Evolutionary conservation across 2,113 vertebrate genomes (phyloP).

Genomic region (Pterocles orientalis): DNA sequence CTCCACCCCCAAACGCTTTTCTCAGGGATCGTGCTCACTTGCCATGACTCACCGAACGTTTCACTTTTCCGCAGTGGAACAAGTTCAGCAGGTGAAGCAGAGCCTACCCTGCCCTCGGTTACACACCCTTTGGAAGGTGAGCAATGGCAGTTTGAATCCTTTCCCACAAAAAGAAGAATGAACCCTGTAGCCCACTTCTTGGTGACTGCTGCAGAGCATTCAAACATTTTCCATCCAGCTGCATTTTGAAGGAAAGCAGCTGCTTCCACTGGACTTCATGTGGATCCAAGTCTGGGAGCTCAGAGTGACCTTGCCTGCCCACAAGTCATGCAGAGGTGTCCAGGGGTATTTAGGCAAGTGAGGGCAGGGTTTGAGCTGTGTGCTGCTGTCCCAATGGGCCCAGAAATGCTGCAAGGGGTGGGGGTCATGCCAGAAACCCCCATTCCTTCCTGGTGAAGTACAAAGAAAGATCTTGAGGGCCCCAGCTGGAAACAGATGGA

Average conservation of each 20-base stretch:
- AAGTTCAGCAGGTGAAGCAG: constrained; percentile 34
- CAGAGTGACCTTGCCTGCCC: not conserved
- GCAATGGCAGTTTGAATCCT: not conserved
- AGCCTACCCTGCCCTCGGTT: not conserved
- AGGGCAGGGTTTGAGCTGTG: not conserved
- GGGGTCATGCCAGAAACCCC: not conserved
- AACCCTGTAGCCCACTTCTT: not conserved
- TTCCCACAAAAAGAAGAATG: not conserved
- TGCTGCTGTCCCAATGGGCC: rapidly evolving
- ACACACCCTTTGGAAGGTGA: not conserved
- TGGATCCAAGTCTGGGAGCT: not conserved
- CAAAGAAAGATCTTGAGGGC: rapidly evolving
- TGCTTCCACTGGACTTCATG: not conserved
- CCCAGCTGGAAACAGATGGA: not conserved
- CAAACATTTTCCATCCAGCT: not conserved
- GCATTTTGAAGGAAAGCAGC: not conserved
- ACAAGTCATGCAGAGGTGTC: not conserved
- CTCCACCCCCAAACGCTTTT: not conserved
- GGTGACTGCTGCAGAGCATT: not conserved
- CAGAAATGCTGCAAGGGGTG: not conserved
- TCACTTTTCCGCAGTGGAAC: constrained; percentile 7
- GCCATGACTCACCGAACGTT: constrained; percentile 10
- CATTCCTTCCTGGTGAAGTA: not conserved
- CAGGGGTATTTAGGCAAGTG: not conserved
- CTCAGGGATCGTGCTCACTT: not conserved